Evolutionary conservation across 2,113 vertebrate genomes (phyloP).

Genomic region (Gadus chalcogrammus): DNA sequence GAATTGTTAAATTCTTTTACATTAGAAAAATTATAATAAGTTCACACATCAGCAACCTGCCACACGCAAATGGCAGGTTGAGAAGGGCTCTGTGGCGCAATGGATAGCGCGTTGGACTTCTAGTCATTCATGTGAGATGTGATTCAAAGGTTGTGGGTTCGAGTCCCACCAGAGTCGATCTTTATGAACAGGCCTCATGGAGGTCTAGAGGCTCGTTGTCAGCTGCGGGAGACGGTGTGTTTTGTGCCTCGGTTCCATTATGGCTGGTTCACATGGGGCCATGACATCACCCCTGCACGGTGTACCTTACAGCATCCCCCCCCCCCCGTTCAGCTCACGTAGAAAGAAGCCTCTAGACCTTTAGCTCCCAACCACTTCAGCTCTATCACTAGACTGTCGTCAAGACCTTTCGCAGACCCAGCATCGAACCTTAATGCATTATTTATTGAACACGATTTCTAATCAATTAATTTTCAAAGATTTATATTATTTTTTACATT

Average conservation of each 20-base stretch:
- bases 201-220: slow-evolving; percentile 36
- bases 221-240: slow-evolving; percentile 33
- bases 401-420: too few relatives aligned
- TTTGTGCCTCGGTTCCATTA: slow-evolving; percentile 29
- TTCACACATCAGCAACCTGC: too few relatives aligned
- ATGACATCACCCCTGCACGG: slow-evolving; percentile 21
- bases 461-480: not conserved
- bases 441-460: too few relatives aligned
- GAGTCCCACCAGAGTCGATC: too few relatives aligned
- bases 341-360: too few relatives aligned
- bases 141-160: too few relatives aligned
- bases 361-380: not conserved
- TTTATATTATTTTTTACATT: not conserved
- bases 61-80: not conserved
- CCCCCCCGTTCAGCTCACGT: not conserved
- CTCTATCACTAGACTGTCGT: too few relatives aligned
- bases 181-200: slow-evolving; percentile 21
- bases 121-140: too few relatives aligned
- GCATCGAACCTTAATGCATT: too few relatives aligned
- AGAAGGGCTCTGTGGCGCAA: too few relatives aligned
- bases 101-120: too few relatives aligned
- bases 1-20: not conserved
- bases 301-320: slow-evolving; percentile 18
- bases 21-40: too few relatives aligned
- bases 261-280: slow-evolving; percentile 7